phyloP scores from a whole-genome alignment of 2,113 vertebrate genomes.

The Cnemophilus loriae region DNA sequence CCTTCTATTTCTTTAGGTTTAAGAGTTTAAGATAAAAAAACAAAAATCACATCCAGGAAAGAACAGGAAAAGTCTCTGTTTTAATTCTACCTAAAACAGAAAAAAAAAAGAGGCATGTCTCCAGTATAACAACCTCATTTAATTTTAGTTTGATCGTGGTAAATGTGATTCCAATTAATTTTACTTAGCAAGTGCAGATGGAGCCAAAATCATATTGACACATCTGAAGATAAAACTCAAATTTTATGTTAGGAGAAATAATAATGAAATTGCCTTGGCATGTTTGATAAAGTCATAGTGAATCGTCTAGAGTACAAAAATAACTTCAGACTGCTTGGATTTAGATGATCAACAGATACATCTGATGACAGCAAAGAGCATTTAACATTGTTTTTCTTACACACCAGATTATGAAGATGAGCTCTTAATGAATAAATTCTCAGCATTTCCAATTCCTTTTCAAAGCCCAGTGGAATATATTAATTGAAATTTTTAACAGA shows the following conservation, averaged over 20 bases:
- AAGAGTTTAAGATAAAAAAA: not conserved
- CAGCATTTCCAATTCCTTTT: not conserved
- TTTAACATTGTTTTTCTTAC: not conserved
- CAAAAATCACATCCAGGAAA: not conserved
- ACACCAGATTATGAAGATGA: not conserved
- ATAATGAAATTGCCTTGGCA: not conserved
- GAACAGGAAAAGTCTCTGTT: not conserved
- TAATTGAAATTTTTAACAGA: not conserved
- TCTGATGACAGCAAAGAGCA: not conserved
- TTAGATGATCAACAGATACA: not conserved
- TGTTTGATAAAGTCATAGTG: not conserved
- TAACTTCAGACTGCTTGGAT: not conserved
- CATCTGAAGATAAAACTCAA: not conserved
- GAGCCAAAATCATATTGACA: not conserved
- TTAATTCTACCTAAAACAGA: not conserved
- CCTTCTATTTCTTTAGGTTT: not conserved
- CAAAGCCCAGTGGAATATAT: not conserved
- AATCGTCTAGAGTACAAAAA: not conserved
- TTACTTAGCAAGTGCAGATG: not conserved
- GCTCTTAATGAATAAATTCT: not conserved
- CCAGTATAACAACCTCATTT: not conserved
- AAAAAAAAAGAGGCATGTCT: not conserved
- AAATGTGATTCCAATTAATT: conserved; percentile 5
- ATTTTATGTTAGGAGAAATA: not conserved
- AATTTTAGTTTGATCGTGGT: not conserved